Conservation (phyloP, 2,113 vertebrate genomes). For the Oryzias melastigma region DNA sequence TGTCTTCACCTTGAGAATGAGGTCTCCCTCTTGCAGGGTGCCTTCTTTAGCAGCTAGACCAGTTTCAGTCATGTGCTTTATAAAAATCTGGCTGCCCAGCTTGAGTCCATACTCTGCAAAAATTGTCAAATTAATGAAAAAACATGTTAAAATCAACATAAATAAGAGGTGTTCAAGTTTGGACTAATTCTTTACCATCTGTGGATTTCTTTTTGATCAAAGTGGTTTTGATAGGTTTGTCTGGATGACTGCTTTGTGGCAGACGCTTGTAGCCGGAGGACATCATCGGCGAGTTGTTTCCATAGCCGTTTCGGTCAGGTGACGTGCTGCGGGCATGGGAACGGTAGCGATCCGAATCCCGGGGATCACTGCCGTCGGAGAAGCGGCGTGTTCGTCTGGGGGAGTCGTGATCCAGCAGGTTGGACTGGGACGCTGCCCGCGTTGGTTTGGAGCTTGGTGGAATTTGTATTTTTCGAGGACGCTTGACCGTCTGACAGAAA, state of each 20-base stretch:
- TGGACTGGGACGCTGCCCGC: constrained; percentile 61
- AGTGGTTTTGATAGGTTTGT: constrained; percentile 82
- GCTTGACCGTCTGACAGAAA: constrained; percentile 85
- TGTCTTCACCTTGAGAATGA: constrained; percentile 89
- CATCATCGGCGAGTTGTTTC: constrained; percentile 75
- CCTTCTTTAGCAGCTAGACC: constrained; percentile 85
- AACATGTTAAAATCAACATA: background rate
- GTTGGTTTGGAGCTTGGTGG: constrained; percentile 63
- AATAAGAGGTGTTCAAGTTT: fast-evolving
- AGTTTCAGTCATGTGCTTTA: constrained; percentile 91
- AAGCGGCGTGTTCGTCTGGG: constrained; percentile 56
- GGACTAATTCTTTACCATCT: constrained; percentile 77
- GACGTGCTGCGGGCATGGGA: constrained; percentile 65
- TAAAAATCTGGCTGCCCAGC: constrained; percentile 96
- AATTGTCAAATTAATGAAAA: background rate
- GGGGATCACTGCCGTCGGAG: constrained; percentile 84
- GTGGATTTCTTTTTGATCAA: constrained; percentile 81
- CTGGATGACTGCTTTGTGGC: constrained; percentile 63
- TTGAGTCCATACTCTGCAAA: constrained; percentile 93
- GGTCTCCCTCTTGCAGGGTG: constrained; percentile 90
- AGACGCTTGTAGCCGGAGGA: constrained; percentile 89
- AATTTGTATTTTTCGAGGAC: constrained; percentile 84
- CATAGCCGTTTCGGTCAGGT: constrained; percentile 68
- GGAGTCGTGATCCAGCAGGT: constrained; percentile 59
- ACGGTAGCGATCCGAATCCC: constrained; percentile 21